phyloP scores from a whole-genome alignment of 2,888 invertebrate species.

The Sceliomorpha sp. region DNA sequence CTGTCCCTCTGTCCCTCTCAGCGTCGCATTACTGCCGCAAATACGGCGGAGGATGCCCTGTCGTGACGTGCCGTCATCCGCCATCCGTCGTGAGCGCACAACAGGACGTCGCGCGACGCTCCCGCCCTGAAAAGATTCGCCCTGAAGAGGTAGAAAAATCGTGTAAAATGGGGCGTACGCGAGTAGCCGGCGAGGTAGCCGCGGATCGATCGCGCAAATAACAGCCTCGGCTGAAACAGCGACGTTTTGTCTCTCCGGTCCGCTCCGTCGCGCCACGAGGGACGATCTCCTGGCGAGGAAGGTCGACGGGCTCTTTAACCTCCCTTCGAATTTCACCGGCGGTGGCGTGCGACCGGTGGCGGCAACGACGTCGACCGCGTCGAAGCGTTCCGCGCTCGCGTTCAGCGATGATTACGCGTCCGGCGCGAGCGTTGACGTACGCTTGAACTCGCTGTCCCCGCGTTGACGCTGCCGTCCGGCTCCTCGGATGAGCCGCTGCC shows the following conservation, averaged over 20 bases:
- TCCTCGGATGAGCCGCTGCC: conserved; percentile 21
- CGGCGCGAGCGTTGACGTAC: background rate
- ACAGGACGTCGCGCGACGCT: background rate
- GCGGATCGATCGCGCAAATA: conserved; percentile 77
- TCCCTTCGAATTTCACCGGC: background rate
- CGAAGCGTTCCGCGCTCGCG: conserved; percentile 6
- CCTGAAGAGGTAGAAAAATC: conserved; percentile 5
- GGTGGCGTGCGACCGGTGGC: conserved; percentile 14
- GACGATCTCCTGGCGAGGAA: too few relatives aligned
- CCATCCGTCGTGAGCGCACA: conserved; percentile 12
- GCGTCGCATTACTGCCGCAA: conserved; percentile 43
- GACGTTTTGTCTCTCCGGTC: conserved; percentile 1
- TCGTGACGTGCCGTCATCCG: conserved; percentile 14
- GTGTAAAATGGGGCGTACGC: conserved; percentile 73
- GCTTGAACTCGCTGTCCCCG: background rate
- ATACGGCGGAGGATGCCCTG: conserved; percentile 48
- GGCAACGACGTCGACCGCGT: background rate
- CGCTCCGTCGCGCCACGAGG: conserved; percentile 12
- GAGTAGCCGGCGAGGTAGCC: conserved; percentile 63
- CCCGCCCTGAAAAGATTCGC: background rate
- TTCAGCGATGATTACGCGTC: conserved; percentile 15
- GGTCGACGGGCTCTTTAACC: background rate
- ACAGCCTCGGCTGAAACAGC: conserved; percentile 45
- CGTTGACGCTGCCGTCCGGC: conserved; percentile 18
- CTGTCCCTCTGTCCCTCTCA: conserved; percentile 68